Conservation (phyloP, 37 sponge, comb jelly and placozoan genomes). For the Lycopodina hypogea region DNA sequence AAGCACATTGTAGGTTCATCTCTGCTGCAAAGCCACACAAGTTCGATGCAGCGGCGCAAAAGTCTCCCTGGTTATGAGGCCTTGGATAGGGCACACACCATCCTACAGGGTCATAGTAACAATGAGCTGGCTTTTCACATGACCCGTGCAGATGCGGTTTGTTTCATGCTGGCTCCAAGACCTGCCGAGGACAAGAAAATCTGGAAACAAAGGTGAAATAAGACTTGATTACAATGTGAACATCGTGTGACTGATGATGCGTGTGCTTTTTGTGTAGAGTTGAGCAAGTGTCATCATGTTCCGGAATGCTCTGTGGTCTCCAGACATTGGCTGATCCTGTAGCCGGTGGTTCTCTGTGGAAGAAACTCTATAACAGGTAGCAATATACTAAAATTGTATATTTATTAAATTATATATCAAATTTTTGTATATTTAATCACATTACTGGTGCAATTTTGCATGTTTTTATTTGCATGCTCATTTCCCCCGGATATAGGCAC, state of each 20-base stretch:
- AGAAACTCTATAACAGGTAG: slow-evolving; percentile 69
- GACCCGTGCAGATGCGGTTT: slow-evolving; percentile 64
- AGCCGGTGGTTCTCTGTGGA: slow-evolving; percentile 74
- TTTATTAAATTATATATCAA: not conserved
- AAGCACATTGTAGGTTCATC: slow-evolving; percentile 2
- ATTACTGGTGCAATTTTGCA: too few species aligned
- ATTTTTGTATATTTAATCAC: not conserved
- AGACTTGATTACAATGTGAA: not conserved
- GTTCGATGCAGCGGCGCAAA: slow-evolving; percentile 16
- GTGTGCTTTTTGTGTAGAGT: slow-evolving; percentile 10
- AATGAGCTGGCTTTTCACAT: slow-evolving; percentile 66
- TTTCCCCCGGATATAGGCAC: slow-evolving; percentile 39
- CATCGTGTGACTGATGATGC: not conserved
- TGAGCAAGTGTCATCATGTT: slow-evolving; percentile 31
- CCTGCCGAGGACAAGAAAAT: slow-evolving; percentile 56
- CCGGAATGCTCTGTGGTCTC: slow-evolving; percentile 59
- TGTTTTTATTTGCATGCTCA: not conserved
- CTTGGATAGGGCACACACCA: slow-evolving; percentile 28
- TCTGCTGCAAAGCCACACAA: not conserved
- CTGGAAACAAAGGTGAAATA: slow-evolving; percentile 61
- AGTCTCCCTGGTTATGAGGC: slow-evolving; percentile 41
- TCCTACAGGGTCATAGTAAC: slow-evolving; percentile 25
- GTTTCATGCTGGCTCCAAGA: slow-evolving; percentile 52
- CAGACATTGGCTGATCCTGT: slow-evolving; percentile 53
- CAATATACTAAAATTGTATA: too few species aligned